Evolutionary conservation across 2,797 vertebrate species (phyloP), one percentile per base, ranked within the genome.

Genomic region (Trichosurus vulpecula): DNA sequence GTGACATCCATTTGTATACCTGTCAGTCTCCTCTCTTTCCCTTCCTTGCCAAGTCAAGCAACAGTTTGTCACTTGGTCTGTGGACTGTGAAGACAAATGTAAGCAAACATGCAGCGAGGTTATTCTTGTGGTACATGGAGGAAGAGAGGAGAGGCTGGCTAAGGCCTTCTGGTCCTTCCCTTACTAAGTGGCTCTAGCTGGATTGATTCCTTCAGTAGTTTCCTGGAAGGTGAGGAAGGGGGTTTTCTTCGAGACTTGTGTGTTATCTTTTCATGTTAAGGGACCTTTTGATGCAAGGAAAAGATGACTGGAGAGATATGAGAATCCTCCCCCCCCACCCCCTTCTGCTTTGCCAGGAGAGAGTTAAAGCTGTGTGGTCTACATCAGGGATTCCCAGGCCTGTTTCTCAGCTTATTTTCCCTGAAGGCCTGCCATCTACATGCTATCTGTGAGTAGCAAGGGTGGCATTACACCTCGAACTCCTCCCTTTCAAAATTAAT

Each of bases 201-300:
- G 41, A 47, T 10, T 47, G 19, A 25, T 81, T 81, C n/a, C 66
- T 90, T 55, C 54, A 61, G 41, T 91, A 52, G 58, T 92, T 55
- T 95, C 93, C 93, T 52, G 81, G 57, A 47, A 91, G 52, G 22
- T 92, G 52, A 91, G 61, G 14, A 41, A 93, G 41, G 91, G 51
- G 90, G 35, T 27, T 29, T 91, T 92, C n/a, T 93, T 54, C 94
- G 4, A 81, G 74, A 14, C 41, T 81, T 47, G 19, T 81, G 3
- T 81, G 3, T 81, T 22, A 81, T 81, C 41, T 47, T 81, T 81
- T 47, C 41, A 47, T 1, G 9, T 27, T 41, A 81, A 47, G 9
- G 22, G 2, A 74, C 16, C 19, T 41, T 41, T 74, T 25, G 41
- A 47, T 81, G 41, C 22, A 81, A 81, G 74, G 74, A 19, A 74